Percentiles rank a stretch among this genome's conserved stretches.
Conservation (phyloP, 2,888 invertebrate genomes). For the Tiphia femorata region DNA sequence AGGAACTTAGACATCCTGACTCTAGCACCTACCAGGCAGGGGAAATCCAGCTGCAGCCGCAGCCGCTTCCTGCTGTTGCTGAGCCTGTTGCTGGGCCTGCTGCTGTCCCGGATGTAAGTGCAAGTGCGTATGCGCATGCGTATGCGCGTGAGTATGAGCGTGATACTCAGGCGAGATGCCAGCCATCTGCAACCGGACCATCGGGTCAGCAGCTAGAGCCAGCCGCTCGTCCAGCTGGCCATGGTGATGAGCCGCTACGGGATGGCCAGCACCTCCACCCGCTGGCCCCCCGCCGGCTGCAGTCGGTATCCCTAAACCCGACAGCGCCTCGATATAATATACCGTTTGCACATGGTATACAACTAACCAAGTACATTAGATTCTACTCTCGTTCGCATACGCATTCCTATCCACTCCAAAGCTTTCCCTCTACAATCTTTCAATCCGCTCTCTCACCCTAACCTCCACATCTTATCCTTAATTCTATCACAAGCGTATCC, state of each 20-base stretch:
- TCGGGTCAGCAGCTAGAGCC: slow-evolving; percentile 90
- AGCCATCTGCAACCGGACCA: slow-evolving; percentile 94
- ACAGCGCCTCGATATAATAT: slow-evolving; percentile 53
- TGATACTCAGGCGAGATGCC: slow-evolving; percentile 91
- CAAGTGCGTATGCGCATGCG: slow-evolving; percentile 91
- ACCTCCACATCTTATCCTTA: no score
- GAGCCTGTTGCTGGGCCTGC: slow-evolving; percentile 72
- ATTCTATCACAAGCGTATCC: slow-evolving; percentile 2
- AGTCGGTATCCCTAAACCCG: slow-evolving; percentile 68
- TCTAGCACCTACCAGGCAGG: slow-evolving; percentile 68
- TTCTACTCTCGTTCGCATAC: slow-evolving; percentile 18
- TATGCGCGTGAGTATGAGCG: slow-evolving; percentile 93
- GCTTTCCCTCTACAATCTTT: not conserved
- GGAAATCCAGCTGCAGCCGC: slow-evolving; percentile 69
- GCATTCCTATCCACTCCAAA: not conserved
- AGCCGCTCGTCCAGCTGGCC: slow-evolving; percentile 83
- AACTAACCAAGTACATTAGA: slow-evolving; percentile 19
- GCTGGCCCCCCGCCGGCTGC: slow-evolving; percentile 67
- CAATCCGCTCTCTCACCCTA: slow-evolving; percentile 1
- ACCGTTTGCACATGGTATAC: slow-evolving; percentile 9
- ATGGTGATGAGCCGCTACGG: slow-evolving; percentile 73
- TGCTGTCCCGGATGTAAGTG: slow-evolving; percentile 87
- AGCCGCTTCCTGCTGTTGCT: slow-evolving; percentile 78
- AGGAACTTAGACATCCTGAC: slow-evolving; percentile 52
- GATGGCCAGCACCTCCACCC: slow-evolving; percentile 71